Percentiles rank a stretch among this genome's conserved stretches.
Conservation (phyloP, 2,797 vertebrate genomes). For the Gorsachius magnificus region DNA sequence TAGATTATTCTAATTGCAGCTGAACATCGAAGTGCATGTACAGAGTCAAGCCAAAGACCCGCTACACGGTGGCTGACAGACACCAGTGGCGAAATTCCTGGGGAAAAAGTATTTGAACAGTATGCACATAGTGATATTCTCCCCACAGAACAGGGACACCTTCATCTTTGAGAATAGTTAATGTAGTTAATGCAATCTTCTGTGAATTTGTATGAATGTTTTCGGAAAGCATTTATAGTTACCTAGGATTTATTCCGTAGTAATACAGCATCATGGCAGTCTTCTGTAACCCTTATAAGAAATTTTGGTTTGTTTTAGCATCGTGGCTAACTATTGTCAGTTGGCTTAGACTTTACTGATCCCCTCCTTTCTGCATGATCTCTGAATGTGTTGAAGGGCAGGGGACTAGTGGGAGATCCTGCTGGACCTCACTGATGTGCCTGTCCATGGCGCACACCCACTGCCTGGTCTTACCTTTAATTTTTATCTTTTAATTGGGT, state of each 20-base stretch:
- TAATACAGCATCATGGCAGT: neutral
- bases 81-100: accelerated
- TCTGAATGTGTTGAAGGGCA: neutral
- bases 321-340: neutral
- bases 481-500: neutral
- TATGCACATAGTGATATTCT: neutral
- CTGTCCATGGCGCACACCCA: neutral
- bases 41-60: neutral
- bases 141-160: neutral
- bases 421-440: neutral
- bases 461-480: neutral
- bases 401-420: neutral
- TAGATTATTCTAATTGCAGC: neutral
- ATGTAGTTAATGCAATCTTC: neutral
- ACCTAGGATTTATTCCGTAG: neutral
- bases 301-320: neutral
- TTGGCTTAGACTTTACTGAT: neutral
- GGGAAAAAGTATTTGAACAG: neutral
- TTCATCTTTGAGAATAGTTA: neutral
- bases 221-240: neutral
- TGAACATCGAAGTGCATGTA: accelerated
- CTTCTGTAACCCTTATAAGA: neutral
- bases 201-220: neutral
- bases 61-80: accelerated
- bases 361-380: neutral